Base-by-base conservation (phyloP, 2,888 invertebrate species). In the Kuschelorhynchus macadamiae region DNA sequence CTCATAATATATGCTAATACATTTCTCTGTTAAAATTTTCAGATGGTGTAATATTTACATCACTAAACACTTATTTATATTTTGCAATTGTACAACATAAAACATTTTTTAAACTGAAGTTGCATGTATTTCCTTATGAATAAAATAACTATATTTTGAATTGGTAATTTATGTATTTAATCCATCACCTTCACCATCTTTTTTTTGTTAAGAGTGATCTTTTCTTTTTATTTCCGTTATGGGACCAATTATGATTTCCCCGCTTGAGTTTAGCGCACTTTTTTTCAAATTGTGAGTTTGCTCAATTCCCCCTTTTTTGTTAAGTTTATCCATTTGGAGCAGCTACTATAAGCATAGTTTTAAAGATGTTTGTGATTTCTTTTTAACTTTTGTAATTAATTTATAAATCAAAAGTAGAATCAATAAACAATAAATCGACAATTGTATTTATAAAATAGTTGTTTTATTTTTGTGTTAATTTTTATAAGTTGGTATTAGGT, bases 291-390 rank as follows among this genome's bases (percentile, higher is more conserved):
- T 56, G 57, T 16, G 57, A 50, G 12, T 64, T 56, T 50, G 47
- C 50, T 56, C 50, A 56, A 47, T 50, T 50, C 57, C 21, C 41
- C 18, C 20, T 39, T 46, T 47, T 42, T 18, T 18, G 39, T 50
- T 30, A 17, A 5, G 3, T 57, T 64, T 20, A 56, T 44, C 17
- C 16, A 7, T 53, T 62, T 61, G 33, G 36, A 53, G 42, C 53
- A 62, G 53, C 53, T 62, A 53, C 12, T 20, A 16, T 67, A 62
- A 63, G 33, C 53, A 36, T 63, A 62, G 56, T 56, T 62, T 67
- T 67, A 53, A 66, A 52, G 44, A 52, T 49, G 56, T 61, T 67
- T 67, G 67, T 67, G 67, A 67, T 67, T 67, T 61, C 16, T 57
- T 67, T 67, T 60, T 55, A 61, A 67, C 61, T 67, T 67, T 67